These are phyloP conservation scores for Ptychoptera contaminata DNA, from an alignment of 2,888 invertebrate species.

Conservation along the genomic window DNA sequence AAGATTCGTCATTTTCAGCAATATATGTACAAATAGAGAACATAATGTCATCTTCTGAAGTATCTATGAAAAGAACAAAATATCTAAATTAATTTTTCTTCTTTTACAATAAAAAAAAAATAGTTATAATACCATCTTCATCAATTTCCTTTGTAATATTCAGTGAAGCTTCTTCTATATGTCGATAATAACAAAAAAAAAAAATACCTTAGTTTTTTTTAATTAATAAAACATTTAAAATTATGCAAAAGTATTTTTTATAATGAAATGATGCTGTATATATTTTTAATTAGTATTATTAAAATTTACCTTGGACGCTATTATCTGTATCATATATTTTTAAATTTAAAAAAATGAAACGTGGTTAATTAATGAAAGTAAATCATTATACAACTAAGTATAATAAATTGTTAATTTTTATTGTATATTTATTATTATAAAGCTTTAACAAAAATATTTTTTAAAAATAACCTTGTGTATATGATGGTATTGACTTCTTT, in stretches of 20 bases:
- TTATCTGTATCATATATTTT: too few relatives aligned
- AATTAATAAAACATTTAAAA: too few relatives aligned
- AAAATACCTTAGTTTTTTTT: too few relatives aligned
- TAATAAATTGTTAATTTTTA: not conserved
- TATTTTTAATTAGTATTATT: too few relatives aligned
- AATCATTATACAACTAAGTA: too few relatives aligned
- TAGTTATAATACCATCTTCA: conserved; percentile 16
- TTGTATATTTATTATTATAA: not conserved
- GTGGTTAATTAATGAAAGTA: too few relatives aligned
- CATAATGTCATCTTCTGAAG: conserved; percentile 51
- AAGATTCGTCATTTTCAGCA: conserved; percentile 75
- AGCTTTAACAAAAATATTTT: conserved; percentile 1
- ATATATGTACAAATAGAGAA: conserved; percentile 73
- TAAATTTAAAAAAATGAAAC: too few relatives aligned
- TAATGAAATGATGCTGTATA: too few relatives aligned
- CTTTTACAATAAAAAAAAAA: not conserved
- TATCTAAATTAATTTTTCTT: conserved; percentile 4
- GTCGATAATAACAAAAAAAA: too few relatives aligned
- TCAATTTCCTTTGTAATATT: conserved; percentile 32
- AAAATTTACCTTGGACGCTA: too few relatives aligned
- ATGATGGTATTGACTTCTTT: conserved; percentile 46
- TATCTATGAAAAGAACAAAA: conserved; percentile 20
- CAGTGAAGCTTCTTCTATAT: conserved; percentile 13
- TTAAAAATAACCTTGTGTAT: conserved; percentile 45
- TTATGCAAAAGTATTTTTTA: too few relatives aligned